A percentile compares a stretch with the other conserved stretches of the same genome.
Evolutionary conservation across 2,888 invertebrate genomes (phyloP).

Genomic region (Drymonia ruficornis): DNA sequence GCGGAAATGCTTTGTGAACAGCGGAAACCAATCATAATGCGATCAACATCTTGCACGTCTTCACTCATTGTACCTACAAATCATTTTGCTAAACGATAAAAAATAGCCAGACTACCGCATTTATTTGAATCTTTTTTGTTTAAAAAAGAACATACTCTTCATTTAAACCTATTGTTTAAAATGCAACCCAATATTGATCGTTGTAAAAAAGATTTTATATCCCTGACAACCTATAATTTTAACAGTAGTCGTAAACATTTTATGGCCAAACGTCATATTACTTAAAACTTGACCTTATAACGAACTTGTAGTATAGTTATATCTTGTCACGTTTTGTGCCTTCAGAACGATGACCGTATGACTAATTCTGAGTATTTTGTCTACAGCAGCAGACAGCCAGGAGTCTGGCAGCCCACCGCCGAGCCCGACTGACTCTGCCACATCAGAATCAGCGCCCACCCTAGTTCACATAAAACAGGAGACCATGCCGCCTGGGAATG

Average conservation of each 20-base stretch:
- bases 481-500: constrained; percentile 75
- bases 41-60: constrained; percentile 72
- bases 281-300: background rate
- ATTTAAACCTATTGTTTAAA: background rate
- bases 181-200: background rate
- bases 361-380: constrained; percentile 43
- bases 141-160: background rate
- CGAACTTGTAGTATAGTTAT: background rate
- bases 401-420: constrained; percentile 79
- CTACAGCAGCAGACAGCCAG: constrained; percentile 79
- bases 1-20: constrained; percentile 76
- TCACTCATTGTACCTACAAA: constrained; percentile 50
- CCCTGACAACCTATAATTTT: background rate
- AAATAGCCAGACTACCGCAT: constrained; percentile 32
- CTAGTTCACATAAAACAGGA: constrained; percentile 80
- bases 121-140: background rate
- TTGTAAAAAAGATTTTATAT: background rate
- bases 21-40: constrained; percentile 78
- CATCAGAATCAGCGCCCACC: constrained; percentile 78
- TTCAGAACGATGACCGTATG: background rate
- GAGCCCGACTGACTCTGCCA: constrained; percentile 75
- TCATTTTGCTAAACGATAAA: constrained; percentile 38
- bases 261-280: background rate
- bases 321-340: background rate
- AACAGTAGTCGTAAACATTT: background rate